Base-by-base conservation (phyloP, 30 jellyfish, hydroid and myxozoan genomes). In the Clytia hemisphaerica region DNA sequence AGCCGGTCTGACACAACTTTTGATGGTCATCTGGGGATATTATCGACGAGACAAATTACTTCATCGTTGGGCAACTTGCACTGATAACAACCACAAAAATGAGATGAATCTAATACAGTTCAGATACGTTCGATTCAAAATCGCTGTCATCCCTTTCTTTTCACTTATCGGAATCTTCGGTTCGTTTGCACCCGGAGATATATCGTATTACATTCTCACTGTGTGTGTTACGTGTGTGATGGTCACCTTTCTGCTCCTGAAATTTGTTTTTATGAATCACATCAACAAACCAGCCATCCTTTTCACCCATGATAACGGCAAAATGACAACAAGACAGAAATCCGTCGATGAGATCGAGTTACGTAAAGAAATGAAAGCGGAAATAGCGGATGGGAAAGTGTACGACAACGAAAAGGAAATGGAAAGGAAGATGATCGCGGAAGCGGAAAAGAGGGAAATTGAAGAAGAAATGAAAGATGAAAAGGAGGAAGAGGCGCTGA, bases 251-350 rank as follows among this genome's bases (percentile, higher is more conserved):
- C 25, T 69, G 19, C 19, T 69, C 29, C 34, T 50, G 30, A 69
- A 69, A 45, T 16, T 69, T 1, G 28, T 42, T 7, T 69, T 69
- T 50, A 44, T 69, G 81, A 69, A 69, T 32, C 81, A 69, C 40
- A 32, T 69, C n/a, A n/a, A n/a, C n/a, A n/a, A n/a, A n/a, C n/a
- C n/a, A n/a, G n/a, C n/a, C n/a, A n/a, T n/a, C n/a, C n/a, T n/a
- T n/a, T n/a, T n/a, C n/a, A n/a, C n/a, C n/a, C n/a, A n/a, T n/a
- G n/a, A n/a, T n/a, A n/a, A n/a, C n/a, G n/a, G n/a, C n/a, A n/a
- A n/a, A n/a, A n/a, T n/a, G n/a, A n/a, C n/a, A n/a, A n/a, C n/a
- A n/a, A n/a, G n/a, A n/a, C n/a, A n/a, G n/a, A n/a, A n/a, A n/a
- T n/a, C n/a, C n/a, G n/a, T n/a, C n/a, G n/a, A n/a, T n/a, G n/a